Percentiles rank a stretch among this genome's conserved stretches.
phyloP scores from a whole-genome alignment of 2,113 vertebrate genomes.

The Chinchilla lanigera region DNA sequence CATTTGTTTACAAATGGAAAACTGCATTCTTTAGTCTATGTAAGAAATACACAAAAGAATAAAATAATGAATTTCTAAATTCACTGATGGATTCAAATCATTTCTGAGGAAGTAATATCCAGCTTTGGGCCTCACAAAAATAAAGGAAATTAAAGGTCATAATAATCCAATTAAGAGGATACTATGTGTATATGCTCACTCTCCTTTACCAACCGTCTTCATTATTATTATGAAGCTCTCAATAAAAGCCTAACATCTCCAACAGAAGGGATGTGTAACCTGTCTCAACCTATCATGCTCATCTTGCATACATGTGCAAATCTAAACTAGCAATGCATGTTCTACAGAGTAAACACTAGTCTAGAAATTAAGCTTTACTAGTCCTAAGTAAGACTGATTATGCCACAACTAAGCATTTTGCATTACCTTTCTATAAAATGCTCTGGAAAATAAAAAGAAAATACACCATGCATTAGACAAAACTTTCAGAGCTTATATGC shows the following conservation, averaged over 20 bases:
- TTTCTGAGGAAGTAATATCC: constrained; percentile 32
- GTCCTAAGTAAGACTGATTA: neutral
- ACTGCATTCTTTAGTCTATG: neutral
- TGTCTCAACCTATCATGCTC: neutral
- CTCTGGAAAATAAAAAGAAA: constrained; percentile 52
- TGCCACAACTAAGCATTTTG: neutral
- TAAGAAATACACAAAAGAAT: neutral
- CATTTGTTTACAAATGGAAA: neutral
- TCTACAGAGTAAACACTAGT: neutral
- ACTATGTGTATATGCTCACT: constrained; percentile 1
- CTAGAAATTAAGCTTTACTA: neutral
- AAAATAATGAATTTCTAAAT: constrained; percentile 29
- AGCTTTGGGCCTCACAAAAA: neutral
- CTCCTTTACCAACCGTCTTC: neutral
- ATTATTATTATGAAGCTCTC: neutral
- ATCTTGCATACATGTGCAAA: neutral
- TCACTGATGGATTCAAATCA: neutral
- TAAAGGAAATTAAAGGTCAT: constrained; percentile 44
- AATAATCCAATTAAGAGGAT: constrained; percentile 19
- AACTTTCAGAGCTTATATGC: neutral
- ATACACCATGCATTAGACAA: neutral
- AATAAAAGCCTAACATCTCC: constrained; percentile 36
- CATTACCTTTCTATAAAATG: neutral
- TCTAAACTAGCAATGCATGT: constrained; percentile 1
- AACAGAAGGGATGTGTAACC: neutral